Percentiles rank a stretch among this genome's conserved stretches.
phyloP scores from a whole-genome alignment of 2,113 vertebrate genomes.

The Mesocricetus auratus region DNA sequence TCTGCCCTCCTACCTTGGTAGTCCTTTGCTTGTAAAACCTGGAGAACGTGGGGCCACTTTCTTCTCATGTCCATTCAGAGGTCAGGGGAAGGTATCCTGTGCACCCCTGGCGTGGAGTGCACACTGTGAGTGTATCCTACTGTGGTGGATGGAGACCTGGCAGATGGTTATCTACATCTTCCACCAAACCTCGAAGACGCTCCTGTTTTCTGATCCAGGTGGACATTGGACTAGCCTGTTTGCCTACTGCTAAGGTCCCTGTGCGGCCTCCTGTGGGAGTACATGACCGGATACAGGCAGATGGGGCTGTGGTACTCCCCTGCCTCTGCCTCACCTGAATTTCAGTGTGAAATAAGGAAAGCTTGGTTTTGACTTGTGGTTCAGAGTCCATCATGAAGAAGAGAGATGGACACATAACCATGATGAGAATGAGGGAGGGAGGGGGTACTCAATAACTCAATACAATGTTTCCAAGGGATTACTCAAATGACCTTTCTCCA shows the following conservation, averaged over 20 bases:
- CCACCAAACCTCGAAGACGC: slow-evolving; percentile 85
- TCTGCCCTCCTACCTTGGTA: not conserved
- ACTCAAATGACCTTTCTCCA: not conserved
- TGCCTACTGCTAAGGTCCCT: not conserved
- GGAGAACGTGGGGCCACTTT: not conserved
- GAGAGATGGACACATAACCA: not conserved
- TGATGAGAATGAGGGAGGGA: not conserved
- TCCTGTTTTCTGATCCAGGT: slow-evolving; percentile 86
- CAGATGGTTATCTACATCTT: too few species aligned
- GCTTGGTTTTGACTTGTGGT: not conserved
- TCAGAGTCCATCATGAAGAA: too few species aligned
- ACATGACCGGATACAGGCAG: not conserved
- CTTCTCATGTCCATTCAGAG: not conserved
- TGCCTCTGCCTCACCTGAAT: not conserved
- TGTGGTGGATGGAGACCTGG: not conserved
- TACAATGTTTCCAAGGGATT: not conserved
- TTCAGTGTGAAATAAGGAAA: not conserved
- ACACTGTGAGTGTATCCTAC: too few species aligned
- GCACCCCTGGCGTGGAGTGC: not conserved
- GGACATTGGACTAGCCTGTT: not conserved
- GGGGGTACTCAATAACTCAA: too few species aligned
- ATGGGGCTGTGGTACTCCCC: not conserved
- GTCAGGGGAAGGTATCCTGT: too few species aligned
- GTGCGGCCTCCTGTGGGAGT: not conserved
- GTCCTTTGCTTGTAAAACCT: not conserved